phyloP scores from a whole-genome alignment of 2,888 invertebrate species.

The Conomelus anceps region DNA sequence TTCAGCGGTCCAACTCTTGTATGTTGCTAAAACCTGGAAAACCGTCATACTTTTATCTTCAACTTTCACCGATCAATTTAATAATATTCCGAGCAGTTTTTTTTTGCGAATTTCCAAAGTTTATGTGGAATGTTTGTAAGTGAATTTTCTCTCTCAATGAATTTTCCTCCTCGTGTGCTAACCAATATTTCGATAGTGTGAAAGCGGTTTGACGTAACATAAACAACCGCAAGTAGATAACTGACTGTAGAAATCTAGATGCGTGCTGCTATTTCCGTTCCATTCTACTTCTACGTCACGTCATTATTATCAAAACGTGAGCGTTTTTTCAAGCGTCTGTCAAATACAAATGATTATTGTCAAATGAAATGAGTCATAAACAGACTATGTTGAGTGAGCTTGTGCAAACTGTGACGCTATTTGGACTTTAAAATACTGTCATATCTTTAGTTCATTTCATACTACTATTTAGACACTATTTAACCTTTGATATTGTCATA shows the following conservation, averaged over 20 bases:
- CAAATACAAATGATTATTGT: background rate
- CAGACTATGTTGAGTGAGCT: background rate
- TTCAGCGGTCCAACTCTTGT: background rate
- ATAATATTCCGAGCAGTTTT: background rate
- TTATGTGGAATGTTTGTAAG: background rate
- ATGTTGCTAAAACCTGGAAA: background rate
- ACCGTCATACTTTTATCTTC: background rate
- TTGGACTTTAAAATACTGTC: background rate
- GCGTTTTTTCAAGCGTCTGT: background rate
- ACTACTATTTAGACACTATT: background rate
- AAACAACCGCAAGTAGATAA: background rate
- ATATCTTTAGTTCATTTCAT: background rate
- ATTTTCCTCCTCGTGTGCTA: background rate
- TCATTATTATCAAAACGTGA: background rate
- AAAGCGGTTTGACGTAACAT: background rate
- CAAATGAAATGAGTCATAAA: background rate
- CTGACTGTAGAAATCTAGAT: background rate
- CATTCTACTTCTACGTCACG: background rate
- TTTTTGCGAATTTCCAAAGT: background rate
- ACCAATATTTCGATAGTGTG: background rate
- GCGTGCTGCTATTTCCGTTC: background rate
- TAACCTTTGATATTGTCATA: too few species aligned
- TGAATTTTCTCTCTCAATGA: background rate
- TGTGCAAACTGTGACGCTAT: background rate
- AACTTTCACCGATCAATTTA: background rate